Evolutionary conservation across 1,140 invertebrate species (phyloP).

Genomic region (Drosophila elegans): DNA sequence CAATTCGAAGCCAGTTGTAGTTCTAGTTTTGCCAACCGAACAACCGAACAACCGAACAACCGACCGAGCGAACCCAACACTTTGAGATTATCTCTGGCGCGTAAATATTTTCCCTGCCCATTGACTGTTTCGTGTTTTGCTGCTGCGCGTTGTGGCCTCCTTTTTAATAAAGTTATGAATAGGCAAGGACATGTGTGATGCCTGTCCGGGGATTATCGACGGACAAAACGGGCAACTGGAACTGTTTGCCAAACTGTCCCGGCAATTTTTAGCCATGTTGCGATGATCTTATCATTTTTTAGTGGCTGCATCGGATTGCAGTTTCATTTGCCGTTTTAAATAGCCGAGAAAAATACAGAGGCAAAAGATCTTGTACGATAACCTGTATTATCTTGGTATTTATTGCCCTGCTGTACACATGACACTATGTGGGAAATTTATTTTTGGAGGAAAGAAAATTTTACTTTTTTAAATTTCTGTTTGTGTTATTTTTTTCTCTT

Average conservation of each 20-base stretch:
- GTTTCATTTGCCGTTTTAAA: constrained; percentile 27
- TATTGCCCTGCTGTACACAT: not conserved
- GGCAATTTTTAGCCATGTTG: constrained; percentile 22
- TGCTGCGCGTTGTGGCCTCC: constrained; percentile 42
- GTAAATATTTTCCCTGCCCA: constrained; percentile 83
- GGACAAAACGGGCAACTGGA: constrained; percentile 43
- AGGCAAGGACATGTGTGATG: constrained; percentile 53
- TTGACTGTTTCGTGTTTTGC: constrained; percentile 74
- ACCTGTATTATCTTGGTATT: not conserved
- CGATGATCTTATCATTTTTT: constrained; percentile 64
- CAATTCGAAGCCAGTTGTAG: constrained; percentile 61
- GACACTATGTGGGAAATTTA: constrained; percentile 3
- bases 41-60: constrained; percentile 60
- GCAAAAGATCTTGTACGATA: not conserved
- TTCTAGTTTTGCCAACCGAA: constrained; percentile 16
- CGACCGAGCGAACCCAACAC: constrained; percentile 66
- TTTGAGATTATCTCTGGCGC: constrained; percentile 82
- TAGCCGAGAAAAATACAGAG: not conserved
- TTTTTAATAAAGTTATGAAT: constrained; percentile 78
- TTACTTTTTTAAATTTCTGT: too few relatives aligned
- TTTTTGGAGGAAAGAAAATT: not conserved
- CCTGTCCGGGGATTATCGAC: constrained; percentile 58
- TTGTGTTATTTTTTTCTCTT: too few relatives aligned
- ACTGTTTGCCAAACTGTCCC: constrained; percentile 31
- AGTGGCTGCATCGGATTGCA: constrained; percentile 64